phyloP scores from a whole-genome alignment of 2,888 invertebrate genomes.

The Seira ritae region DNA sequence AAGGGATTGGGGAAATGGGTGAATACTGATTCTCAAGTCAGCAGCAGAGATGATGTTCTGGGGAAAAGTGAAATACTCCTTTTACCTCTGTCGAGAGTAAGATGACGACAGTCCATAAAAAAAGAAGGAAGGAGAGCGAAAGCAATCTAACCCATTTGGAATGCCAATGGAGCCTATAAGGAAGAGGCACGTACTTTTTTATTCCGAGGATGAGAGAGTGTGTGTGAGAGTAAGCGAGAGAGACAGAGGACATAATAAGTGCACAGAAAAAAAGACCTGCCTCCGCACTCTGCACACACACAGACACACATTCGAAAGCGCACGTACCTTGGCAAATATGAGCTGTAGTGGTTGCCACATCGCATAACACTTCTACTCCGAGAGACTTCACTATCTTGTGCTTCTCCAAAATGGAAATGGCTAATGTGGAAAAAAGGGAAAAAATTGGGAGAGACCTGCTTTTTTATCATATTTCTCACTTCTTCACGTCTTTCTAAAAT shows the following conservation, averaged over 20 bases:
- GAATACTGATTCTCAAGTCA: background rate
- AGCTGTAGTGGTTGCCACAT: conserved; percentile 6
- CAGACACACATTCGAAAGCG: too few species aligned
- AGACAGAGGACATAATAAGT: background rate
- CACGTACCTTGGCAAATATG: conserved; percentile 10
- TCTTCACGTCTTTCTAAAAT: background rate
- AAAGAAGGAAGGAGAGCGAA: conserved; percentile 23
- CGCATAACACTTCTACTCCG: conserved; percentile 5
- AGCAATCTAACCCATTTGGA: conserved; percentile 51
- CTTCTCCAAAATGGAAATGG: background rate
- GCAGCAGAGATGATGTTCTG: background rate
- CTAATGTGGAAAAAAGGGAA: background rate
- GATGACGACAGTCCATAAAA: conserved; percentile 36
- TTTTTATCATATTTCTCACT: background rate
- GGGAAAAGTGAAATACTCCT: conserved; percentile 8
- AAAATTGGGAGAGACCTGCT: background rate
- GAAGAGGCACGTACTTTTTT: conserved; percentile 1
- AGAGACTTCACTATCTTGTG: background rate
- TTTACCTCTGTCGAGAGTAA: background rate
- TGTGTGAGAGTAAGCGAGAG: background rate
- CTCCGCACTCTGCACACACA: background rate
- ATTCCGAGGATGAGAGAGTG: background rate
- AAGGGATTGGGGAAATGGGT: background rate
- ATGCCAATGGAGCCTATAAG: conserved; percentile 40
- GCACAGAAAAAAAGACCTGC: background rate